A percentile compares a stretch with the other conserved stretches of the same genome.
Conservation (phyloP, 1,140 invertebrate species). For the Marisa cornuarietis region DNA sequence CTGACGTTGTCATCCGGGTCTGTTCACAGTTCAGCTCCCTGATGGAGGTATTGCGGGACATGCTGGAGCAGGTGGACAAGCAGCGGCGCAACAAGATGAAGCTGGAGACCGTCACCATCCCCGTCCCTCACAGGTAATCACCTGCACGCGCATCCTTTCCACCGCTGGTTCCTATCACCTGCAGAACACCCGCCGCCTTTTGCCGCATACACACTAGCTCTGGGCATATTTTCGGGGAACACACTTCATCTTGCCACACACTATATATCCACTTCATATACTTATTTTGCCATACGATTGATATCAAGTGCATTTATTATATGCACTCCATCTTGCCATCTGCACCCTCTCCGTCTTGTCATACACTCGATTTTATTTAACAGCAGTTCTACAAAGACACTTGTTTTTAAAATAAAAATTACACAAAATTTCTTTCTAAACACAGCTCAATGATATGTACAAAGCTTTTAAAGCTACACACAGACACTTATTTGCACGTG, state of each 20-base stretch:
- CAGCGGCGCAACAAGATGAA: slow-evolving; percentile 63
- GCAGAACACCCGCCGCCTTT: background rate
- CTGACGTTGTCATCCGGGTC: background rate
- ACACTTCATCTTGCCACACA: too few relatives aligned
- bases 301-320: too few relatives aligned
- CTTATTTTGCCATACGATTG: too few relatives aligned
- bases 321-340: too few relatives aligned
- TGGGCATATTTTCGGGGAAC: background rate
- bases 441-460: too few relatives aligned
- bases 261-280: too few relatives aligned
- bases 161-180: too few relatives aligned
- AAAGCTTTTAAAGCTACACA: background rate
- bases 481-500: slow-evolving; percentile 3
- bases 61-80: slow-evolving; percentile 91
- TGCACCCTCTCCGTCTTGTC: too few relatives aligned
- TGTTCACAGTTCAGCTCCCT: slow-evolving; percentile 76
- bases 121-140: slow-evolving; percentile 50
- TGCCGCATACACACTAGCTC: background rate
- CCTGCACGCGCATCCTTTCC: background rate
- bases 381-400: too few relatives aligned
- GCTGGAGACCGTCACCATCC: slow-evolving; percentile 48
- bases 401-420: too few relatives aligned
- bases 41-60: slow-evolving; percentile 90
- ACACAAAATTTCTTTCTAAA: too few relatives aligned
- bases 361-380: too few relatives aligned